Base-by-base conservation (phyloP, 37 sponge, comb jelly and placozoan genomes). In the Ephydatia muelleri region DNA sequence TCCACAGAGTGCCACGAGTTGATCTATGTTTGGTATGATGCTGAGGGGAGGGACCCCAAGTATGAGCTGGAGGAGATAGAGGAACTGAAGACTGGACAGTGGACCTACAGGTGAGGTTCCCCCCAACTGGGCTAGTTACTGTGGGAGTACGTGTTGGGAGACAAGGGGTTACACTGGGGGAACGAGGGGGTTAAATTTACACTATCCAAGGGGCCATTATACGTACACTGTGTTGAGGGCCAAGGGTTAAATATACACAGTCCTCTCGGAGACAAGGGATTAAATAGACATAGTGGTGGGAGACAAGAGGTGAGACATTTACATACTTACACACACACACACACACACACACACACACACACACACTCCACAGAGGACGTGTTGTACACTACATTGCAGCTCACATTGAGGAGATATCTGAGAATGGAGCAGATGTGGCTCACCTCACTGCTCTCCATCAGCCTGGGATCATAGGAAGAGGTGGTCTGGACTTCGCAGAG, bases 351-450 rank as follows among this genome's bases (percentile, higher is more conserved):
- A 80, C 70, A 65, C 66, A 38, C 67, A 67, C 68, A 38, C 49
- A 57, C 73, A 57, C 74, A 83, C 40, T 37, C 26, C 35, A 30
- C 70, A 67, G 38, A 23, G 33, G 38, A 14, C 8, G 78, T 1
- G 47, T 36, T 5, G 43, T 36, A 19, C 28, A 80, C 70, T 80
- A 65, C n/a, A 80, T 27, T 27, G 26, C 29, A 80, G 68, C n/a
- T 9, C 68, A 76, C 77, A 26, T 39, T 9, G 34, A 90, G 91
- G 91, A 90, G 29, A 81, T 90, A 49, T 83, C 86, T 64, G 91
- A 90, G 43, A 90, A 90, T 86, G 86, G 80, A 68, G 91, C 91
- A 23, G 91, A 90, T 64, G n/a, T 90, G 26, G 76, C 86, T 23
- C 91, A 90, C 38, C 65, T 90, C 49, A 30, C 32, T 31, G 69